Evolutionary conservation across 2,113 vertebrate genomes (phyloP).

Genomic region (Ondatra zibethicus): DNA sequence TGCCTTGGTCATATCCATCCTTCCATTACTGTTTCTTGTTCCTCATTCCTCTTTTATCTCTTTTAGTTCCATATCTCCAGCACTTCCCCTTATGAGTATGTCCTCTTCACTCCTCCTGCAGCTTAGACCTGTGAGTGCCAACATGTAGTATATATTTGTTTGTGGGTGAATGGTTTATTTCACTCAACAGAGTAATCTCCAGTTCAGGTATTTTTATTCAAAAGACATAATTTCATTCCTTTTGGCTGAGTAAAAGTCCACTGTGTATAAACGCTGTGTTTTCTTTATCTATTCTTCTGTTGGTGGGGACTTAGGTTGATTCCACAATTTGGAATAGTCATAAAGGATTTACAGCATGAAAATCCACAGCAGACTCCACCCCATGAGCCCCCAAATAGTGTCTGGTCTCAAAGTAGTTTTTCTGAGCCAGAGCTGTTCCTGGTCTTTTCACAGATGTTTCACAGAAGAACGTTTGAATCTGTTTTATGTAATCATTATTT

Average conservation of each 20-base stretch:
- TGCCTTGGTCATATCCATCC: not conserved
- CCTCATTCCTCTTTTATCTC: not conserved
- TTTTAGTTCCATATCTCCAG: no score
- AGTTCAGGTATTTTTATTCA: not conserved
- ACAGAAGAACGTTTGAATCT: conserved; percentile 55
- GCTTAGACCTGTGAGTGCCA: not conserved
- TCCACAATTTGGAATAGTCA: not conserved
- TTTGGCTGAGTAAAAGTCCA: not conserved
- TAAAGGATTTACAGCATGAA: not conserved
- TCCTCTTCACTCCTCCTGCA: no score
- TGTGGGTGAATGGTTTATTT: not conserved
- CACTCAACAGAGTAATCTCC: not conserved
- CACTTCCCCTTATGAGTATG: not conserved
- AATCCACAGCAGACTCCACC: not conserved
- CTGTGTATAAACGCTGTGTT: not conserved
- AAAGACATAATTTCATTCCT: not conserved
- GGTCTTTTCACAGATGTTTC: conserved; percentile 57
- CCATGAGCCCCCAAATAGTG: not conserved
- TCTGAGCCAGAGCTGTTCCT: conserved; percentile 18
- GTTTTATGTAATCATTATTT: conserved; percentile 69
- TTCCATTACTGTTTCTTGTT: not conserved
- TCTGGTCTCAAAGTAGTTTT: conserved; percentile 36
- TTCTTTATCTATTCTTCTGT: not conserved
- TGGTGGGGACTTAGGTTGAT: not conserved
- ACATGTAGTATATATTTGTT: not conserved